These are phyloP conservation scores for Amphipyra tragopoginis DNA, from an alignment of 2,888 invertebrate genomes.

Conservation along the genomic window DNA sequence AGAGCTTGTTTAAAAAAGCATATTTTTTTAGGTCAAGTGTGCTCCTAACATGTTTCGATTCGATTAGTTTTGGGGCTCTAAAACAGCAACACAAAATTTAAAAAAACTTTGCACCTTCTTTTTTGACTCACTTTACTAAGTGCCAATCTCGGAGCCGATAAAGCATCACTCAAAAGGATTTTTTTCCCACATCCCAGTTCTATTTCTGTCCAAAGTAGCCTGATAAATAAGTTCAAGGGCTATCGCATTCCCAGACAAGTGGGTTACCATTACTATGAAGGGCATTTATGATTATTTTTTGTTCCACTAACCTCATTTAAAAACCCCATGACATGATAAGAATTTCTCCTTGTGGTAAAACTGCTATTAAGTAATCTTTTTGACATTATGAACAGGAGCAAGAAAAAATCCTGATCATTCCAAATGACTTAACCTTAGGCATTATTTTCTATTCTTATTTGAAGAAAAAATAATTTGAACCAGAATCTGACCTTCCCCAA, in stretches of 20 bases:
- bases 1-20: slow-evolving; percentile 63
- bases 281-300: slow-evolving; percentile 78
- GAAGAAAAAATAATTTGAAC: slow-evolving; percentile 31
- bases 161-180: slow-evolving; percentile 35
- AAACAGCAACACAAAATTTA: slow-evolving; percentile 20
- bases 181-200: slow-evolving; percentile 60
- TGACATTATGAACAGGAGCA: slow-evolving; percentile 51
- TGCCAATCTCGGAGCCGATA: slow-evolving; percentile 48
- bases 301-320: slow-evolving; percentile 81
- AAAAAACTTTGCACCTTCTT: slow-evolving; percentile 22
- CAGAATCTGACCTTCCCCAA: slow-evolving; percentile 58
- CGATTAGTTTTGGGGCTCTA: slow-evolving; percentile 34
- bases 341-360: slow-evolving; percentile 39
- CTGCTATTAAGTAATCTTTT: slow-evolving; percentile 59
- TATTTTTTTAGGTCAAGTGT: slow-evolving; percentile 67
- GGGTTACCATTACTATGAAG: slow-evolving; percentile 80
- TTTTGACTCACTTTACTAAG: slow-evolving; percentile 33
- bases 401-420: slow-evolving; percentile 50
- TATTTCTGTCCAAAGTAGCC: slow-evolving; percentile 63
- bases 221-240: slow-evolving; percentile 82
- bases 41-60: slow-evolving; percentile 36
- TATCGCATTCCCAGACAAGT: slow-evolving; percentile 79
- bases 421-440: slow-evolving; percentile 23
- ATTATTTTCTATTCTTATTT: slow-evolving; percentile 12
- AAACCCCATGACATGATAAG: slow-evolving; percentile 54